Conservation (phyloP, 1,140 invertebrate genomes). For the Micrasema longulum region DNA sequence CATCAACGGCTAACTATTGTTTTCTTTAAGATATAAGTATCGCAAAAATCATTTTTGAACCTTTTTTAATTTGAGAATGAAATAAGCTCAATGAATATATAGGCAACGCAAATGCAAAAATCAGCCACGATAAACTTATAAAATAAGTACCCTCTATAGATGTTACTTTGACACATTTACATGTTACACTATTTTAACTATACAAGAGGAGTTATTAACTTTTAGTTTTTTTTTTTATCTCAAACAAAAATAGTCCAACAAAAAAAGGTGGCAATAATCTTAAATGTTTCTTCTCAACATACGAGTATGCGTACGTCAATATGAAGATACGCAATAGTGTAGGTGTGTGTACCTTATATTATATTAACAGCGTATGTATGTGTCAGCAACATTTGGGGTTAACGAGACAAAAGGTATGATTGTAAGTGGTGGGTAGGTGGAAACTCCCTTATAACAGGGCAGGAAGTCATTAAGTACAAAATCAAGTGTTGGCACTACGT, state of each 20-base stretch:
- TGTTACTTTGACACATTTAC: too few relatives aligned
- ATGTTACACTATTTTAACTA: too few relatives aligned
- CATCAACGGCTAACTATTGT: too few relatives aligned
- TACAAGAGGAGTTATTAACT: too few relatives aligned
- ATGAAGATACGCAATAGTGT: background rate
- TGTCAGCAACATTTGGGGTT: conserved; percentile 51
- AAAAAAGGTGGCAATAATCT: conserved; percentile 53
- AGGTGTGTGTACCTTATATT: background rate
- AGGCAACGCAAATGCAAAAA: too few relatives aligned
- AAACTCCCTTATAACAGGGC: conserved; percentile 37
- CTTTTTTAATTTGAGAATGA: too few relatives aligned
- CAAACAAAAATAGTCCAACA: conserved; percentile 51
- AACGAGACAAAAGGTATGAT: conserved; percentile 54
- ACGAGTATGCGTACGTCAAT: background rate
- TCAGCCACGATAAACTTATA: too few relatives aligned
- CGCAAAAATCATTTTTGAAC: too few relatives aligned
- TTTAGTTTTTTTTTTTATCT: conserved; percentile 51
- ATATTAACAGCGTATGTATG: conserved; percentile 2
- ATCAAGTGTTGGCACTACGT: background rate
- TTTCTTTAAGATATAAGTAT: too few relatives aligned
- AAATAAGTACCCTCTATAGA: too few relatives aligned
- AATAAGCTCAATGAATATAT: too few relatives aligned
- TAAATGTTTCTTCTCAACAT: conserved; percentile 52
- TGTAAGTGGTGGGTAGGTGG: conserved; percentile 51
- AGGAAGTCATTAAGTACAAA: conserved; percentile 35